A percentile compares a stretch with the other conserved stretches of the same genome.
phyloP scores from a whole-genome alignment of 2,888 invertebrate genomes.

The Mactromeris polynyma region DNA sequence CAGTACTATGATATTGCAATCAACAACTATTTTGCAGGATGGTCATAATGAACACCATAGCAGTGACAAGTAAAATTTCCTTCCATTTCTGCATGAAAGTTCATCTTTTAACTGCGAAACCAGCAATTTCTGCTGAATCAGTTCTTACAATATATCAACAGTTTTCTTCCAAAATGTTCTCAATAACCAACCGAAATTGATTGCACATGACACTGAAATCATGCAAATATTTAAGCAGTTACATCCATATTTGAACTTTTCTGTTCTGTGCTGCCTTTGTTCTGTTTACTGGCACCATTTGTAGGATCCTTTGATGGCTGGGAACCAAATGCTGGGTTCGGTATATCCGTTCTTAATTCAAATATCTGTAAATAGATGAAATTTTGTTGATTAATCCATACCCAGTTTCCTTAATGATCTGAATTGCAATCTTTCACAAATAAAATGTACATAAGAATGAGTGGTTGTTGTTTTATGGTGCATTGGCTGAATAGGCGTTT shows the following conservation, averaged over 20 bases:
- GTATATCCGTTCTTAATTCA: conserved; percentile 82
- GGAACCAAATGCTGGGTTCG: conserved; percentile 77
- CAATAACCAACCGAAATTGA: background rate
- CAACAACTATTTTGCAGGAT: too few relatives aligned
- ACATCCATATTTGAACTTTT: background rate
- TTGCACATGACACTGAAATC: background rate
- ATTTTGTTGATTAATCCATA: background rate
- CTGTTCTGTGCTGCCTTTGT: background rate
- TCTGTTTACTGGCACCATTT: conserved; percentile 22
- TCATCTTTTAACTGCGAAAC: background rate
- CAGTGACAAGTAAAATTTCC: background rate
- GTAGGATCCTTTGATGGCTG: background rate
- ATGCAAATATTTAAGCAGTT: background rate
- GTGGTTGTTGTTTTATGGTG: too few relatives aligned
- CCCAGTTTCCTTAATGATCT: too few relatives aligned
- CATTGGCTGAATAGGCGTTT: too few relatives aligned
- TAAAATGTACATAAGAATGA: too few relatives aligned
- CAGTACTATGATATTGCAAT: too few relatives aligned
- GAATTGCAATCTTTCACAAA: too few relatives aligned
- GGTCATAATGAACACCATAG: background rate
- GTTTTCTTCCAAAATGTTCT: background rate
- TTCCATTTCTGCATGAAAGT: background rate
- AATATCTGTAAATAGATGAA: conserved; percentile 78
- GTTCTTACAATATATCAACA: background rate
- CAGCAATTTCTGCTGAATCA: background rate